phyloP scores from a whole-genome alignment of 2,797 vertebrate species.

The Dendrocincla tyrannina region DNA sequence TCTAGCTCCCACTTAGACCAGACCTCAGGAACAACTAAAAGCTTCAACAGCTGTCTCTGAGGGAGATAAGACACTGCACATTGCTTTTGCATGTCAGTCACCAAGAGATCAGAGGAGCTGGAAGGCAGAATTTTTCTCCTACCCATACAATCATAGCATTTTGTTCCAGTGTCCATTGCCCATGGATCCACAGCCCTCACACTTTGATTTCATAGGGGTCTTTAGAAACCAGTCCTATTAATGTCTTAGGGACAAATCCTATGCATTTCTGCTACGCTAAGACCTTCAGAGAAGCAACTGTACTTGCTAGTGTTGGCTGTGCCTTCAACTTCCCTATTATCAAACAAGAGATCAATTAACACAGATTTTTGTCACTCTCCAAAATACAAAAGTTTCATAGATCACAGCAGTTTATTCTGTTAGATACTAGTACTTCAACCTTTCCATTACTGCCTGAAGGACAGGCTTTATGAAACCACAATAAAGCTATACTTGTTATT shows the following conservation, averaged over 20 bases:
- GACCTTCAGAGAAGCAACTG: background rate
- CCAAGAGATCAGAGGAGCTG: background rate
- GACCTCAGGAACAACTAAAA: background rate
- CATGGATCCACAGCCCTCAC: background rate
- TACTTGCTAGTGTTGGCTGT: background rate
- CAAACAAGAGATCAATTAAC: background rate
- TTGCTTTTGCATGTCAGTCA: background rate
- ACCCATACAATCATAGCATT: accelerated
- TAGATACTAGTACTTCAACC: background rate
- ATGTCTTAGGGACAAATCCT: background rate
- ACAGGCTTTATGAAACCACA: background rate
- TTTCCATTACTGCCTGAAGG: background rate
- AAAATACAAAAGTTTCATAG: background rate
- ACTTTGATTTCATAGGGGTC: accelerated
- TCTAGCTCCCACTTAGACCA: background rate
- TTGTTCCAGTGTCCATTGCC: background rate
- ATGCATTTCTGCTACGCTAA: background rate
- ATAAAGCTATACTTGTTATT: background rate
- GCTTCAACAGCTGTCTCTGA: background rate
- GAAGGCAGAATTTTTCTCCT: background rate
- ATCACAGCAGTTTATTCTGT: background rate
- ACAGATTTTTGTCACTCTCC: background rate
- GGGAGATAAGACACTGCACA: background rate
- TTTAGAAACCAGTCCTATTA: background rate
- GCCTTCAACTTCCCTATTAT: background rate